These are phyloP conservation scores for Aspidoscelis tigris DNA, from an alignment of 2,113 vertebrate genomes.

Conservation along the genomic window DNA sequence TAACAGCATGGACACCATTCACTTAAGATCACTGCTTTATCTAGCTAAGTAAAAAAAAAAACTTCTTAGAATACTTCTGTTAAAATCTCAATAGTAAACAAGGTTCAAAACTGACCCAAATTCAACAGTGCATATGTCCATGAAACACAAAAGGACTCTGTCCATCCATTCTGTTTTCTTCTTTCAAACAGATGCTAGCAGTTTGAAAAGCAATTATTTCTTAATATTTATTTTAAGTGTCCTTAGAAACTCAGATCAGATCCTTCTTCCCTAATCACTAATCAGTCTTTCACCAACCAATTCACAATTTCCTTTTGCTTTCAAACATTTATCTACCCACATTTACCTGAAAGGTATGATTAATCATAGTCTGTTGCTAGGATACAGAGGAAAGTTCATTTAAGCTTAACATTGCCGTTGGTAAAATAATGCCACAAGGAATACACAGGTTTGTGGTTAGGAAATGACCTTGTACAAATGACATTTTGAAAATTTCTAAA, in stretches of 20 bases:
- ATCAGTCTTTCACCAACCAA: slow-evolving; percentile 62
- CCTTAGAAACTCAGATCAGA: slow-evolving; percentile 61
- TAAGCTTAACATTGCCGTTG: slow-evolving; percentile 75
- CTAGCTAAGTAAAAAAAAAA: neutral
- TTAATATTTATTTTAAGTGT: slow-evolving; percentile 56
- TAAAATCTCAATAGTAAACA: neutral
- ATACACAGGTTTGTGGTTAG: slow-evolving; percentile 65
- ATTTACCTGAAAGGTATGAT: slow-evolving; percentile 76
- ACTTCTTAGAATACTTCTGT: neutral
- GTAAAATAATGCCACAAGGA: slow-evolving; percentile 67
- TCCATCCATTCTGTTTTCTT: slow-evolving; percentile 36
- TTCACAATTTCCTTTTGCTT: slow-evolving; percentile 70
- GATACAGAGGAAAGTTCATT: slow-evolving; percentile 77
- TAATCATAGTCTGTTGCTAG: slow-evolving; percentile 82
- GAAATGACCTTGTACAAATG: slow-evolving; percentile 62
- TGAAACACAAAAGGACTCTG: slow-evolving; percentile 42
- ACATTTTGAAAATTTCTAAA: slow-evolving; percentile 42
- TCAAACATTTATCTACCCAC: slow-evolving; percentile 73
- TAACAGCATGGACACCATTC: neutral
- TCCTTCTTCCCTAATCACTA: slow-evolving; percentile 41
- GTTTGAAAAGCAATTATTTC: slow-evolving; percentile 32
- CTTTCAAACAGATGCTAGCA: neutral
- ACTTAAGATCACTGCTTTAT: too few species aligned
- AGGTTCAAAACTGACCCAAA: slow-evolving; percentile 4
- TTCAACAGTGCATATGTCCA: slow-evolving; percentile 44